Percentiles rank a stretch among this genome's conserved stretches.
Evolutionary conservation across 2,797 vertebrate genomes (phyloP).

Genomic region (Pipistrellus pygmaeus): DNA sequence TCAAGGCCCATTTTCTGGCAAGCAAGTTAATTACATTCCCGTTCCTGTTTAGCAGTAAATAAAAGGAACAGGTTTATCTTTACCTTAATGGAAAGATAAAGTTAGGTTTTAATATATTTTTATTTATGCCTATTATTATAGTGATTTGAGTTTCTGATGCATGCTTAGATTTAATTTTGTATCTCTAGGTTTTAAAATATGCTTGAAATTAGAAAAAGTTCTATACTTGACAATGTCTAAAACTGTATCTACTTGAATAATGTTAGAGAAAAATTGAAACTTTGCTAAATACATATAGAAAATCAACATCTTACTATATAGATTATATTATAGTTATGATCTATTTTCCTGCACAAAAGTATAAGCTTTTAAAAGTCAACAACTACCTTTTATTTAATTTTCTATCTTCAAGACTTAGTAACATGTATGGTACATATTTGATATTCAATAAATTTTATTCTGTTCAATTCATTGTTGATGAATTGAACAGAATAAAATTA

Average conservation of each 20-base stretch:
- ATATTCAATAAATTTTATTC: background rate
- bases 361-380: slow-evolving; percentile 10
- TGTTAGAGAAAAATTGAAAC: slow-evolving; percentile 31
- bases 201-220: slow-evolving; percentile 58
- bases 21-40: background rate
- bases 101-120: slow-evolving; percentile 37
- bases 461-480: background rate
- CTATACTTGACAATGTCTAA: background rate
- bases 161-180: background rate
- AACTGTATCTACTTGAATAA: background rate
- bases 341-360: background rate
- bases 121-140: slow-evolving; percentile 17
- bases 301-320: background rate
- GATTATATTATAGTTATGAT: background rate
- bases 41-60: slow-evolving; percentile 21
- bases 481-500: slow-evolving; percentile 47
- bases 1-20: background rate
- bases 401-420: background rate
- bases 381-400: background rate
- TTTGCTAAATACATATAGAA: slow-evolving; percentile 41
- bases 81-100: background rate
- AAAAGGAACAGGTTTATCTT: background rate
- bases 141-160: slow-evolving; percentile 4
- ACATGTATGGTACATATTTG: background rate
- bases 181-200: slow-evolving; percentile 45